These are phyloP conservation scores for Hydrolagus colliei DNA, from an alignment of 2,797 vertebrate genomes.

Conservation along the genomic window DNA sequence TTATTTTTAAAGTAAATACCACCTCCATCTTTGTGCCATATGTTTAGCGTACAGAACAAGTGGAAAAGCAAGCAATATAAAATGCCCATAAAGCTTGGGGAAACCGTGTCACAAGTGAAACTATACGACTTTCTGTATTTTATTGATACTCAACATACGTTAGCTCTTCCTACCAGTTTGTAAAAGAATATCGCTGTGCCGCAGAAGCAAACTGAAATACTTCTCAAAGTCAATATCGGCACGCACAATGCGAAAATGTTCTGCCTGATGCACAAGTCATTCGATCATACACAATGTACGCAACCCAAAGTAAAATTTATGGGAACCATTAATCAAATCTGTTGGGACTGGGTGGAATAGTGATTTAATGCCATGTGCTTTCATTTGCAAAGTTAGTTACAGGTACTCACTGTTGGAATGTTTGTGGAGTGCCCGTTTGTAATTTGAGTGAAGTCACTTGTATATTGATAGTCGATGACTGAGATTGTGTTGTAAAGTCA, in stretches of 20 bases:
- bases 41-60: constrained; percentile 10
- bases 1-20: constrained; percentile 27
- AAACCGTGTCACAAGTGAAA: constrained; percentile 11
- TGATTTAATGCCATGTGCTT: too few relatives aligned
- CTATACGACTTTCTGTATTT: not conserved
- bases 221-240: not conserved
- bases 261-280: not conserved
- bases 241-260: not conserved
- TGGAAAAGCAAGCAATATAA: constrained; percentile 18
- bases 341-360: too few relatives aligned
- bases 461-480: constrained; percentile 6
- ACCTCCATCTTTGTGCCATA: constrained; percentile 28
- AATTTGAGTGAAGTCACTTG: constrained; percentile 4
- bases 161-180: constrained; percentile 2
- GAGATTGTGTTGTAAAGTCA: not conserved
- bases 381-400: not conserved
- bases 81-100: not conserved
- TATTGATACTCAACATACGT: not conserved
- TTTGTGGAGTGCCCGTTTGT: constrained; percentile 23
- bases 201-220: not conserved
- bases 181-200: constrained; percentile 8
- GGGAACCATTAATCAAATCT: not conserved
- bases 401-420: constrained; percentile 1
- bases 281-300: not conserved
- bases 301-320: not conserved